These are phyloP conservation scores for Seriola dumerili DNA, from an alignment of 2,113 vertebrate species.

Conservation along the genomic window DNA sequence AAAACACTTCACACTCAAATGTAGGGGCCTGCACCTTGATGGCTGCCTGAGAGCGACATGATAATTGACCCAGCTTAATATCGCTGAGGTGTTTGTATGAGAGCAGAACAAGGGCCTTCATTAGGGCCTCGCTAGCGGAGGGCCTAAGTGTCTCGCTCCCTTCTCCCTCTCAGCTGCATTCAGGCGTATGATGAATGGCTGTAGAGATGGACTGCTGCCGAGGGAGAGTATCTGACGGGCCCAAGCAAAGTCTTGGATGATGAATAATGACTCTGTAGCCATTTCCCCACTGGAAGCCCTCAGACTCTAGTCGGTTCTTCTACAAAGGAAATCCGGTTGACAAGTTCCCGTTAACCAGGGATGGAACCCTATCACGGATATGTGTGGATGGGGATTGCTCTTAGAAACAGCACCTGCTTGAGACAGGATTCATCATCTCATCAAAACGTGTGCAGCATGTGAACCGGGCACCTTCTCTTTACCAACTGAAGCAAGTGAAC, in stretches of 20 bases:
- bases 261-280: constrained; percentile 80
- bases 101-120: constrained; percentile 68
- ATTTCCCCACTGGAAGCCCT: constrained; percentile 74
- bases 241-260: constrained; percentile 72
- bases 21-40: constrained; percentile 62
- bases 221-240: constrained; percentile 76
- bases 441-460: constrained; percentile 31
- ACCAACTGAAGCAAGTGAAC: constrained; percentile 22
- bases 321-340: constrained; percentile 75
- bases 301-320: constrained; percentile 64
- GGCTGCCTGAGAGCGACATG: constrained; percentile 73
- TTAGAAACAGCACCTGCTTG: constrained; percentile 62
- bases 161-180: constrained; percentile 71
- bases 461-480: constrained; percentile 17
- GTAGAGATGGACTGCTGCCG: constrained; percentile 78
- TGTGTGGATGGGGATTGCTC: constrained; percentile 55
- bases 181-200: constrained; percentile 82
- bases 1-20: constrained; percentile 61
- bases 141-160: constrained; percentile 66
- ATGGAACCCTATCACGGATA: constrained; percentile 61
- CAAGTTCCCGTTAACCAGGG: constrained; percentile 73
- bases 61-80: constrained; percentile 85
- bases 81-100: constrained; percentile 77
- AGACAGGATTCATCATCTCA: constrained; percentile 66
- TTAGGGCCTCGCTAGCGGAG: constrained; percentile 65